These are phyloP conservation scores for Sphaerodactylus townsendi DNA, from an alignment of 2,113 vertebrate genomes.

Conservation along the genomic window DNA sequence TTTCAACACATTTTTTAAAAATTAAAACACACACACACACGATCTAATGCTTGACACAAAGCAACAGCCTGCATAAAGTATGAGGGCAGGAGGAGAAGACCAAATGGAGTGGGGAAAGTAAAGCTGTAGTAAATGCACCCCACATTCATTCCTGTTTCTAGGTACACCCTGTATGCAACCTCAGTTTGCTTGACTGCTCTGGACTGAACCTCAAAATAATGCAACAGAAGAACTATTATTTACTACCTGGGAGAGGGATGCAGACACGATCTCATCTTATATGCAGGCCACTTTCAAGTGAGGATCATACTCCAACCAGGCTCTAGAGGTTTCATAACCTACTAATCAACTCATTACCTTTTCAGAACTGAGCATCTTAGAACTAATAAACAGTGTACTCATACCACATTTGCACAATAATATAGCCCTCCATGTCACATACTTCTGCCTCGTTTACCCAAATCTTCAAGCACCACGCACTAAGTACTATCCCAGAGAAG, in stretches of 20 bases:
- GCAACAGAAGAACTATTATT: neutral
- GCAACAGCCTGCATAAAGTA: too few species aligned
- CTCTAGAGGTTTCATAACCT: neutral
- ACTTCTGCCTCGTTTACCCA: neutral
- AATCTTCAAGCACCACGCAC: neutral
- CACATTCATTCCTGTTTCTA: too few species aligned
- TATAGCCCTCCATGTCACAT: neutral
- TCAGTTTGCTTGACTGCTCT: neutral
- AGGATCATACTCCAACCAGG: neutral
- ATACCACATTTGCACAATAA: too few species aligned
- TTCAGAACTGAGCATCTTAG: neutral
- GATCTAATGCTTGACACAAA: too few species aligned
- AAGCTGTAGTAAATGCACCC: too few species aligned
- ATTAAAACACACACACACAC: too few species aligned
- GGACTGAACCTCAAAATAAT: neutral
- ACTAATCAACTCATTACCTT: neutral
- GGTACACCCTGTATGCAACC: too few species aligned
- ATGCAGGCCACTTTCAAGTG: neutral
- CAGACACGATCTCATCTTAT: neutral
- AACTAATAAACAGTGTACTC: neutral
- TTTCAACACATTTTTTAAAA: too few species aligned
- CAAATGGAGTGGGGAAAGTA: too few species aligned
- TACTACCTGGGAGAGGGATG: neutral
- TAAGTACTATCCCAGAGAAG: constrained; percentile 12
- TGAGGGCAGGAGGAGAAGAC: too few species aligned